Conservation (phyloP, 1,140 invertebrate genomes). For the Leguminivora glycinivorella region DNA sequence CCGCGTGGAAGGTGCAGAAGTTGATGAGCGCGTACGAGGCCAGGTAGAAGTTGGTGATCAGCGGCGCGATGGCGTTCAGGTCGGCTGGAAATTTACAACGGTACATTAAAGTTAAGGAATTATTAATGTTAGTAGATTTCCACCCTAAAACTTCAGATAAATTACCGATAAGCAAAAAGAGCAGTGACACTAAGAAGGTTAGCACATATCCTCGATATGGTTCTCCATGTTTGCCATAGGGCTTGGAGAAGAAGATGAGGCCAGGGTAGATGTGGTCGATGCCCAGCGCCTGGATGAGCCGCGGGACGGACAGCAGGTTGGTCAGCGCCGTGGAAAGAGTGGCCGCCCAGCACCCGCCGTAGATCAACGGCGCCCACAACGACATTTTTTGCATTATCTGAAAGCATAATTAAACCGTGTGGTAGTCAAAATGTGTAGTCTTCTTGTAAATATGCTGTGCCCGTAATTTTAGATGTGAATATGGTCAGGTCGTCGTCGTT, state of each 20-base stretch:
- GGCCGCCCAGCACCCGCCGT: slow-evolving; percentile 95
- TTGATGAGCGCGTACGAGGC: slow-evolving; percentile 98
- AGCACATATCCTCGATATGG: slow-evolving; percentile 95
- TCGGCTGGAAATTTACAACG: slow-evolving; percentile 82
- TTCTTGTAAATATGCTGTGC: too few species aligned
- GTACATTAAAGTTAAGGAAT: background rate
- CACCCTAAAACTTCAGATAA: slow-evolving; percentile 34
- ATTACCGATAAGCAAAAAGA: slow-evolving; percentile 94
- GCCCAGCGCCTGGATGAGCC: slow-evolving; percentile 94
- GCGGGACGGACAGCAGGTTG: slow-evolving; percentile 95
- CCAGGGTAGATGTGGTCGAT: slow-evolving; percentile 97
- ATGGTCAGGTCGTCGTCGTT: too few species aligned
- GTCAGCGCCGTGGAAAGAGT: slow-evolving; percentile 95
- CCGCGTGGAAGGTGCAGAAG: slow-evolving; percentile 96
- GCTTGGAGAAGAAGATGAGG: slow-evolving; percentile 95
- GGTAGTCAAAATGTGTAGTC: too few species aligned
- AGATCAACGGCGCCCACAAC: slow-evolving; percentile 91
- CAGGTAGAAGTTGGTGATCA: slow-evolving; percentile 98
- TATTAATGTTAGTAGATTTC: background rate
- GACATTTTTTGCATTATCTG: slow-evolving; percentile 93
- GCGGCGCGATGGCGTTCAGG: slow-evolving; percentile 93
- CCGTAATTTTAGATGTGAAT: too few species aligned
- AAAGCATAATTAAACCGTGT: slow-evolving; percentile 30
- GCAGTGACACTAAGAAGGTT: slow-evolving; percentile 92
- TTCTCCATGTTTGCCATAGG: slow-evolving; percentile 95